phyloP scores from a whole-genome alignment of 2,797 vertebrate species.

The Peromyscus eremicus region DNA sequence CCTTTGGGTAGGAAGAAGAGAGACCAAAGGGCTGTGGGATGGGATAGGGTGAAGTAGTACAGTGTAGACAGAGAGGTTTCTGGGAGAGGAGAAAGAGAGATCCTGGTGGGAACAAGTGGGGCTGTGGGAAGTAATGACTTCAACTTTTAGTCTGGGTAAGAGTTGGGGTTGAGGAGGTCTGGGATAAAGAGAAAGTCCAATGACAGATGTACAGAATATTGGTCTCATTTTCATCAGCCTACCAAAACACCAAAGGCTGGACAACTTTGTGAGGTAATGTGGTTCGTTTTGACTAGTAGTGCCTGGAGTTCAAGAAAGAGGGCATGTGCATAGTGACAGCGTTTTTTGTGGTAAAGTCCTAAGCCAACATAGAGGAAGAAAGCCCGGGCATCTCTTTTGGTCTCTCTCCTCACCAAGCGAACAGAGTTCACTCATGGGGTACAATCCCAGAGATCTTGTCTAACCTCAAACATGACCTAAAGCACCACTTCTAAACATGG shows the following conservation, averaged over 20 bases:
- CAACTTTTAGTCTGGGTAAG: neutral
- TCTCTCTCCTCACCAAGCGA: neutral
- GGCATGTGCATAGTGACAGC: too few relatives aligned
- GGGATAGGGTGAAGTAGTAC: too few relatives aligned
- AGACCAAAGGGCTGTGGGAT: rapidly evolving
- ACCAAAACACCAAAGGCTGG: neutral
- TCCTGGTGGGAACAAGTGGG: neutral
- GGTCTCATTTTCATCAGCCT: too few relatives aligned
- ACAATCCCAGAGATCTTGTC: too few relatives aligned
- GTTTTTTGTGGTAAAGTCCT: neutral
- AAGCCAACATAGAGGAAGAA: neutral
- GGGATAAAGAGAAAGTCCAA: neutral
- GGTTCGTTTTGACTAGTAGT: neutral
- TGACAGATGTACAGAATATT: neutral
- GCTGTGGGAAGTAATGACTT: neutral
- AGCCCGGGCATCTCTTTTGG: neutral
- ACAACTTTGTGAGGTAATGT: neutral
- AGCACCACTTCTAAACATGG: neutral
- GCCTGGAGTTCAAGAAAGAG: neutral
- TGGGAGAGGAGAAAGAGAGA: neutral
- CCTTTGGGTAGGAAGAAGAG: neutral
- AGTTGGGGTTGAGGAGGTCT: neutral
- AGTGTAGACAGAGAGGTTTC: neutral
- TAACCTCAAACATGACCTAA: neutral
- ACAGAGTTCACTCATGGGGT: neutral